Percentiles rank a stretch among this genome's conserved stretches.
These are phyloP conservation scores for Dendroctonus ponderosae DNA, from an alignment of 1,140 invertebrate species.

Conservation along the genomic window DNA sequence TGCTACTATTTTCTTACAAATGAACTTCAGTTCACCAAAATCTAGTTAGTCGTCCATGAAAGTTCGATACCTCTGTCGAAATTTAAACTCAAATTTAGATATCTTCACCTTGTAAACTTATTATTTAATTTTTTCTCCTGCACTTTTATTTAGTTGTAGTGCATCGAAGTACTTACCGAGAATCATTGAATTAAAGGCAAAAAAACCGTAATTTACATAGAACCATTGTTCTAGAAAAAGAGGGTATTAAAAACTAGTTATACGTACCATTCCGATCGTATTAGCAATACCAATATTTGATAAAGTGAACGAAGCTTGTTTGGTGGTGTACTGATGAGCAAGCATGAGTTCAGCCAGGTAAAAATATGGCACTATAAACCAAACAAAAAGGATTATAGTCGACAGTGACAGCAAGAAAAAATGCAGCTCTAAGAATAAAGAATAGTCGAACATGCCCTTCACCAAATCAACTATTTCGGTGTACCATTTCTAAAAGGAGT, in stretches of 20 bases:
- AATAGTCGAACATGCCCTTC: constrained; percentile 73
- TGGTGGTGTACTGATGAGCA: constrained; percentile 62
- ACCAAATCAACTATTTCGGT: constrained; percentile 68
- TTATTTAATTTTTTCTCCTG: too few relatives aligned
- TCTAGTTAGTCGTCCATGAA: too few relatives aligned
- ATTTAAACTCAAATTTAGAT: too few relatives aligned
- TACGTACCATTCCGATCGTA: constrained; percentile 82
- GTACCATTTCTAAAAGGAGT: constrained; percentile 70
- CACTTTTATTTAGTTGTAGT: too few relatives aligned
- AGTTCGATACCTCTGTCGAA: too few relatives aligned
- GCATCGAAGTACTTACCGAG: too few relatives aligned
- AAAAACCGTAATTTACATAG: background rate
- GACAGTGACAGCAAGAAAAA: constrained; percentile 79
- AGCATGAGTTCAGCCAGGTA: constrained; percentile 76
- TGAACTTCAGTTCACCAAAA: too few relatives aligned
- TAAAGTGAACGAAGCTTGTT: constrained; percentile 72
- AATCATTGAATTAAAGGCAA: too few relatives aligned
- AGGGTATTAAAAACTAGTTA: background rate
- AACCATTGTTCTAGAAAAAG: background rate
- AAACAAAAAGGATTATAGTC: constrained; percentile 82
- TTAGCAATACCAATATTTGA: constrained; percentile 83
- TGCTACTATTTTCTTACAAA: too few relatives aligned
- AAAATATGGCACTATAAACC: constrained; percentile 89
- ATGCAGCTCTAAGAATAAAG: constrained; percentile 75
- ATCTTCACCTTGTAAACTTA: too few relatives aligned